Base-by-base conservation (phyloP, 2,113 vertebrate species). In the Elachura formosa region DNA sequence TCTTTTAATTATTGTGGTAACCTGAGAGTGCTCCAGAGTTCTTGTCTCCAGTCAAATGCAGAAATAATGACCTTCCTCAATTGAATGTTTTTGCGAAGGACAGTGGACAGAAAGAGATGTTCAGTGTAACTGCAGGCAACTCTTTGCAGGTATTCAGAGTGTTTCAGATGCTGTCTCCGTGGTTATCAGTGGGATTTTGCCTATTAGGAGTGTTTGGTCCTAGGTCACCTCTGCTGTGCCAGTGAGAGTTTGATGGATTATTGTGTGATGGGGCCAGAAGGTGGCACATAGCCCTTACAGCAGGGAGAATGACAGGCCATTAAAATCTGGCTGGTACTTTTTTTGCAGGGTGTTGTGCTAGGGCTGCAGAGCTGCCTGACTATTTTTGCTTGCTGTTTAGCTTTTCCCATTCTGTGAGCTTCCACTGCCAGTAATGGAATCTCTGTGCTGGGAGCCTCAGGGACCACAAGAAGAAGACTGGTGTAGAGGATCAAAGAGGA, bases 181-280 rank as follows among this genome's bases (percentile, higher is more conserved):
- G 58, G 52, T 79, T 86, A 68, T 55, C 38, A 46, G 64, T 28
- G 61, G 58, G 77, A 64, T 84, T 75, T 90, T 95, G 81, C 77
- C 84, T 49, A 0, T 89, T 84, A 33, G 1, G 5, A 69, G 54
- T 10, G 23, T 58, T 62, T 1, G 1, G 84, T 85, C 81, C 66
- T 72, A 16, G 81, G 69, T 93, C 43, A 81, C 46, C 77, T 82
- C 74, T 40, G 62, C 74, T 73, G 8, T 69, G 71, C 58, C 71
- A 55, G 80, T 34, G 67, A 51, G 34, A 23, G 26, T 83, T 68
- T 87, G 84, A 85, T 88, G 71, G 85, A 67, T 82, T 83, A 54
- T 79, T 54, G n/a, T n/a, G 62, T 93, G 73, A 75, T 84, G 89
- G 91, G 73, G 64, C 64, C 86, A 82, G 93, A 75, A 94, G 79